Evolutionary conservation across 2,888 invertebrate species (phyloP).

Genomic region (Allacma fusca): DNA sequence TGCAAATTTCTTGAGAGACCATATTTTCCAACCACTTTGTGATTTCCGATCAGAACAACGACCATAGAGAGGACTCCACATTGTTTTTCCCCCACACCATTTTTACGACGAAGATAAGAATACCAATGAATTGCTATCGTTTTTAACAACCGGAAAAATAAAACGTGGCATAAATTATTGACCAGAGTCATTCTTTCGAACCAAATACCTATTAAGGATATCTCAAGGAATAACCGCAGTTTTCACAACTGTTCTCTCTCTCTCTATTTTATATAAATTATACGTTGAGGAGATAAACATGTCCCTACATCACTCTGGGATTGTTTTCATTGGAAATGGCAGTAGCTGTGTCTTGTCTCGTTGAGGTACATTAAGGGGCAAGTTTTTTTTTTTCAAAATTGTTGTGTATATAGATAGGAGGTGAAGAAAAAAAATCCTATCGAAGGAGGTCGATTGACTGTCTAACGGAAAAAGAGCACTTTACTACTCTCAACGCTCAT

Average conservation of each 20-base stretch:
- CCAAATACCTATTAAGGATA: background rate
- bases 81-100: background rate
- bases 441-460: too few relatives aligned
- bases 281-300: too few relatives aligned
- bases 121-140: constrained; percentile 16
- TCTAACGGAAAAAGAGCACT: background rate
- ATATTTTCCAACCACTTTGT: background rate
- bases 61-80: background rate
- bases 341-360: too few relatives aligned
- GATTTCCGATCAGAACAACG: background rate
- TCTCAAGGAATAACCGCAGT: background rate
- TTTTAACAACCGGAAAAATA: constrained; percentile 16
- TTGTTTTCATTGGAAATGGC: too few relatives aligned
- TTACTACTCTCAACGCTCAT: constrained; percentile 2
- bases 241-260: too few relatives aligned
- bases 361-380: too few relatives aligned
- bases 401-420: too few relatives aligned
- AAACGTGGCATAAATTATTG: constrained; percentile 16
- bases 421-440: too few relatives aligned
- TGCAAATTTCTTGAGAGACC: constrained; percentile 1
- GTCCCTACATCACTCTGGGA: too few relatives aligned
- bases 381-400: too few relatives aligned
- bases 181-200: constrained; percentile 1
- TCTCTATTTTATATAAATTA: too few relatives aligned
- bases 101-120: constrained; percentile 6